Evolutionary conservation across 2,113 vertebrate genomes (phyloP), one percentile per base, ranked within the genome.

Genomic region (Ciconia stormi): DNA sequence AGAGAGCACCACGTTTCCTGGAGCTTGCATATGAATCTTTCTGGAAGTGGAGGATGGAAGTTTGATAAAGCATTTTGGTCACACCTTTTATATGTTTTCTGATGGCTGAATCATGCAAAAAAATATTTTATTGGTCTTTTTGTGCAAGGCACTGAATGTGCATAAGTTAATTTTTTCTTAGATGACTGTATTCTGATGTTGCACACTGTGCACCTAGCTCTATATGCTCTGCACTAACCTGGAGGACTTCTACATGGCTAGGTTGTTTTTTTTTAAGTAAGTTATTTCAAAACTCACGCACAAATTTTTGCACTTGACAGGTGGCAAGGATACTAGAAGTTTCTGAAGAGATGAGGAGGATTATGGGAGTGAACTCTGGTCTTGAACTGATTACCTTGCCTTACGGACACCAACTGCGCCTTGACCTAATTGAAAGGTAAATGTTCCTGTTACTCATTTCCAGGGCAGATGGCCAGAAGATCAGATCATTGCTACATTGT

Each of bases 351-450:
- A 96, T 98, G 90, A 99, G 94, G 97, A 97, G 96, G 97, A 98
- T 95, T 92, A 99, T 99, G 99, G 99, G 99, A 42, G 99, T 99
- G 96, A 98, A 97, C 91, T 99, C 99, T 1, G 99, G 99, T 36
- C 98, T 99, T 95, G 99, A 99, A 95, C 97, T 99, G 91, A 98
- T 99, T 85, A 99, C 99, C 19, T 95, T 99, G 97, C 99, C 99
- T 4, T 99, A 99, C 0, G 99, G 99, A 59, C 98, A 97, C 73
- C 99, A 99, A 94, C 98, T 99, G 95, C 98, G 99, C 83, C 98
- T 99, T 85, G 99, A 99, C 97, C 98, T 99, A 62, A 99, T 99
- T 80, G 99, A 99, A 97, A 99, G 99, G 99, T 99, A 98, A 98
- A 92, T 50, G 13, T 71, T 47, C 36, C 82, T 15, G 14, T 40